Conservation (phyloP, 2,113 vertebrate genomes). For the Fulica atra region DNA sequence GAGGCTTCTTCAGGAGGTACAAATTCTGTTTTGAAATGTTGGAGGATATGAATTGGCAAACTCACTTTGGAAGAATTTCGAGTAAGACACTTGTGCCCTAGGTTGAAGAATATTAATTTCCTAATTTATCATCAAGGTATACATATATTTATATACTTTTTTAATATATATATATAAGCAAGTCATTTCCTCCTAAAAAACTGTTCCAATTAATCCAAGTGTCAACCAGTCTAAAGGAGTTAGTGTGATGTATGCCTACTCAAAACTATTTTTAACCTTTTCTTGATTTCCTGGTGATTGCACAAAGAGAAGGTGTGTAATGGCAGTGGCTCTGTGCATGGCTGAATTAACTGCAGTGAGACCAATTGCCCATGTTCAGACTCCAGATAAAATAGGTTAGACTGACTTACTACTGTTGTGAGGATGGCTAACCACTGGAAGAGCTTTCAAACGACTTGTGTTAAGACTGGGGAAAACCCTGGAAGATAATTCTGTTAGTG, state of each 20-base stretch:
- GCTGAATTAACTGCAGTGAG: neutral
- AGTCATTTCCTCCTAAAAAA: neutral
- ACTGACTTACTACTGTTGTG: neutral
- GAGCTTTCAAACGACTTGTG: neutral
- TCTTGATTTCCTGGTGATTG: neutral
- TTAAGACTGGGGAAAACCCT: neutral
- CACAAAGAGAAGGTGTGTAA: neutral
- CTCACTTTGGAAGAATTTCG: neutral
- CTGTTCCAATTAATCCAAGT: neutral
- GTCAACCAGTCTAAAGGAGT: neutral
- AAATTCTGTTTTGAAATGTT: neutral
- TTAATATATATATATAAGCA: neutral
- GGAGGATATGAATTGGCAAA: neutral
- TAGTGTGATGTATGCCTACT: neutral
- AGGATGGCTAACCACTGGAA: neutral
- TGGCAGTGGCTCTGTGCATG: neutral
- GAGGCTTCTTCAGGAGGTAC: neutral
- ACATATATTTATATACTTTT: too few species aligned
- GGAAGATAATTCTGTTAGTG: neutral
- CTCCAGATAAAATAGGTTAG: neutral
- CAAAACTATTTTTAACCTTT: neutral
- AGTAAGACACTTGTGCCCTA: neutral
- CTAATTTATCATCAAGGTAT: fast-evolving
- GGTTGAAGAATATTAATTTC: neutral
- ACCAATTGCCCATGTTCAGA: neutral